Percentiles rank a stretch among this genome's conserved stretches.
Evolutionary conservation across 2,113 vertebrate genomes (phyloP).

Genomic region (Embiotoca jacksoni): DNA sequence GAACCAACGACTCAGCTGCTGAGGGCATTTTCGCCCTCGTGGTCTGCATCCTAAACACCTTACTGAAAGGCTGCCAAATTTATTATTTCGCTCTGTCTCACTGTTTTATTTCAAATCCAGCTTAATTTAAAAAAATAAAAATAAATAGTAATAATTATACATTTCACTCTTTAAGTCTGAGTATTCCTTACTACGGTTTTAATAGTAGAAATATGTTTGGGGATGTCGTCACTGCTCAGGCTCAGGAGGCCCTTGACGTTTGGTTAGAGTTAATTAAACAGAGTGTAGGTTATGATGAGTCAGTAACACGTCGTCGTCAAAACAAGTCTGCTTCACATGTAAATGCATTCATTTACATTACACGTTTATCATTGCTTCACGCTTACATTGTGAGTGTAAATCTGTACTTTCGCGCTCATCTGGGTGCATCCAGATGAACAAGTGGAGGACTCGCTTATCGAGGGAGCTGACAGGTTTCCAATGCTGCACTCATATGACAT

Average conservation of each 20-base stretch:
- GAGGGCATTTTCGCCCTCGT: no score
- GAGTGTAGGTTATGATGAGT: not conserved
- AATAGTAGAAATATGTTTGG: not conserved
- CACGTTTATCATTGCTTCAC: not conserved
- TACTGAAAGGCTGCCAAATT: no score
- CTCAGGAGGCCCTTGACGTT: constrained; percentile 14
- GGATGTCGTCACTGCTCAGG: constrained; percentile 11
- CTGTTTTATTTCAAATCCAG: not conserved
- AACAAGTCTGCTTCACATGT: no score
- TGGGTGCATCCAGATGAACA: constrained; percentile 23
- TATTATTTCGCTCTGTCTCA: no score
- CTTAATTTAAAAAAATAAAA: no score
- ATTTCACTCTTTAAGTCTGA: no score
- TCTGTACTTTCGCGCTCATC: not conserved
- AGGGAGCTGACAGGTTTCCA: no score
- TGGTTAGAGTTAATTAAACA: not conserved
- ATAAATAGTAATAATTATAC: no score
- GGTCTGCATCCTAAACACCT: no score
- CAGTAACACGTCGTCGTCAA: not conserved
- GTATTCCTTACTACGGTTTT: not conserved
- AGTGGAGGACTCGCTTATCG: not conserved
- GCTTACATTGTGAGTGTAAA: constrained; percentile 39
- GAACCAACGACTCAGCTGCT: no score
- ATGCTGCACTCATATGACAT: no score
- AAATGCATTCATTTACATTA: not conserved